Base-by-base conservation (phyloP, 2,113 vertebrate genomes). In the Ictalurus furcatus region DNA sequence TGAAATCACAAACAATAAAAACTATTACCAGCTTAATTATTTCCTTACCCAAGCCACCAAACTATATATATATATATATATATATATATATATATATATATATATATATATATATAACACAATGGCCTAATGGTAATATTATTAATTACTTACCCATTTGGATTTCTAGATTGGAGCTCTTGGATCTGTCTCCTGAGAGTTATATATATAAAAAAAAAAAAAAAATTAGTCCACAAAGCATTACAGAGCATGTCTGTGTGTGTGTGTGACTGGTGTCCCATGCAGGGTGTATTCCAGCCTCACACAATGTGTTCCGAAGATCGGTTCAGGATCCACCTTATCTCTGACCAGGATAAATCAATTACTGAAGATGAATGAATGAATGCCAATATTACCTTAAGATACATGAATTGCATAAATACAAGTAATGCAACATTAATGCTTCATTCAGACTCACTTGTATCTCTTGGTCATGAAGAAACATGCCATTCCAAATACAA, bases 401-500 rank as follows among this genome's bases (percentile, higher is more conserved):
- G 25, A n/a, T n/a, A 12, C 9, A n/a, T n/a, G 28, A 67, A 28
- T 67, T 67, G 2, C 63, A 65, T 65, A 69, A 69, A 63, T 63
- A 63, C 61, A 21, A 28, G 1, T 25, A 63, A 63, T 25, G 2
- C 23, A 63, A 63, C 7, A 63, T 25, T 63, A 63, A 25, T 63
- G 7, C 61, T 65, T 71, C 4, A 76, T 84, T 69, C 40, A 71
- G 19, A 92, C 94, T 92, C 79, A 96, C 94, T 91, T 95, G 92
- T 96, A 95, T 89, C 90, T 95, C 89, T 94, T 95, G 21, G 61
- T 48, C 90, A 95, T 88, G 0, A 95, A 34, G 85, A 94, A 79
- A 87, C 93, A 94, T 37, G 94, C 0, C 0, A 71, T 71, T 91
- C 89, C 90, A 90, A 95, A 93, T 23, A 95, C 17, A 44, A 87